Percentiles rank a stretch among this genome's conserved stretches.
These are phyloP conservation scores for Acanthiza pusilla DNA, from an alignment of 2,797 vertebrate genomes.

Conservation along the genomic window DNA sequence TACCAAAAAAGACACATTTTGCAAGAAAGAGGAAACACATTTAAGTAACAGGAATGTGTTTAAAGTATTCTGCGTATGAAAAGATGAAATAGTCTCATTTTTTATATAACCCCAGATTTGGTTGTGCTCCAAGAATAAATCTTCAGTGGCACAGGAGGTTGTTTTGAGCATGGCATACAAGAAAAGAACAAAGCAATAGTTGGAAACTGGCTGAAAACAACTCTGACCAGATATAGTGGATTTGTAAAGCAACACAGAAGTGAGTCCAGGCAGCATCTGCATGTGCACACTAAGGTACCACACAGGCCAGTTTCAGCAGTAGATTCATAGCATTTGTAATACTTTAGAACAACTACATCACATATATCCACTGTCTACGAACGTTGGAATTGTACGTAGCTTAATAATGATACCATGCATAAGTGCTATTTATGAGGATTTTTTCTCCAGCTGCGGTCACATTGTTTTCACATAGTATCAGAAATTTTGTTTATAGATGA, in stretches of 20 bases:
- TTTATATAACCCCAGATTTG: neutral
- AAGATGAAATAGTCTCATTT: neutral
- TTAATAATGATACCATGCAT: neutral
- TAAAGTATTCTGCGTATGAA: fast-evolving
- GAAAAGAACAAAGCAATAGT: neutral
- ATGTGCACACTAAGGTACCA: no score
- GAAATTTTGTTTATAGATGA: neutral
- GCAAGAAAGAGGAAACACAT: neutral
- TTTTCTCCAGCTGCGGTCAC: neutral
- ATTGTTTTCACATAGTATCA: neutral
- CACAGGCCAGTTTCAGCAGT: fast-evolving
- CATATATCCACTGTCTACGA: neutral
- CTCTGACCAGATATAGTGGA: neutral
- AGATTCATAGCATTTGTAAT: neutral
- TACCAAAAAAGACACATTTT: neutral
- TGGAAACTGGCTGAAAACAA: neutral
- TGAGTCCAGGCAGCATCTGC: neutral
- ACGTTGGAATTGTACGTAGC: neutral
- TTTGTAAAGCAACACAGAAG: neutral
- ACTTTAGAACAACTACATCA: neutral
- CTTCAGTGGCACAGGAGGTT: neutral
- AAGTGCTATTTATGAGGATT: neutral
- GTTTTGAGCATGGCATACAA: neutral
- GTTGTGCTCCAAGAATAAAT: neutral
- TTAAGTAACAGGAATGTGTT: neutral